These are phyloP conservation scores for Tenodera sinensis DNA, from an alignment of 2,888 invertebrate genomes.

Conservation along the genomic window DNA sequence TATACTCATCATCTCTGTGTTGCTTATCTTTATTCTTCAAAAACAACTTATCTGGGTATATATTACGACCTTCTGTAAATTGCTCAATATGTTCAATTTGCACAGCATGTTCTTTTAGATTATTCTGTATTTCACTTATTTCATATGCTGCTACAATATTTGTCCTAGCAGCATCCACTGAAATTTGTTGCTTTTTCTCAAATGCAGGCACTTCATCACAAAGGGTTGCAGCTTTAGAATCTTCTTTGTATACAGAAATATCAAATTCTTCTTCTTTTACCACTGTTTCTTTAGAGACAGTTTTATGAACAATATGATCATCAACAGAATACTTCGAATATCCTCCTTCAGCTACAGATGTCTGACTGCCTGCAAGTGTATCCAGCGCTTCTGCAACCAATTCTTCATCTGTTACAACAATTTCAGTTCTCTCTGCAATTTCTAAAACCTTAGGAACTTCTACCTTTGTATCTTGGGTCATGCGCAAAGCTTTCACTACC, in stretches of 20 bases:
- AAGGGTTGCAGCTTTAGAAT: background rate
- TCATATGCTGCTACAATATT: background rate
- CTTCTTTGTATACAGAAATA: background rate
- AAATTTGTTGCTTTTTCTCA: background rate
- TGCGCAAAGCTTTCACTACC: background rate
- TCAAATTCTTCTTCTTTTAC: background rate
- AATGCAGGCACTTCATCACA: background rate
- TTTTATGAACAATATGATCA: background rate
- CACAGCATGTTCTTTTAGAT: background rate
- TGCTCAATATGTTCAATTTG: background rate
- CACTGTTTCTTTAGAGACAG: background rate
- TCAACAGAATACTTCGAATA: background rate
- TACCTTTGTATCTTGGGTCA: background rate
- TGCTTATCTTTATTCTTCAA: no score
- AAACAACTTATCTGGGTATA: background rate
- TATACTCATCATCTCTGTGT: no score
- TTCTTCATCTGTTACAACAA: background rate
- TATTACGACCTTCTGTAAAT: background rate
- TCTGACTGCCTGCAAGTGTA: background rate
- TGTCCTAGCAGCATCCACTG: background rate
- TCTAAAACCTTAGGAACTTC: background rate
- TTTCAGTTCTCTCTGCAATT: background rate
- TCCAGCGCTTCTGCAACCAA: background rate
- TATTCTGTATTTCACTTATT: background rate
- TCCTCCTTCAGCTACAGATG: background rate